Evolutionary conservation across 2,888 invertebrate species (phyloP).

Genomic region (Seira sanloemensis): DNA sequence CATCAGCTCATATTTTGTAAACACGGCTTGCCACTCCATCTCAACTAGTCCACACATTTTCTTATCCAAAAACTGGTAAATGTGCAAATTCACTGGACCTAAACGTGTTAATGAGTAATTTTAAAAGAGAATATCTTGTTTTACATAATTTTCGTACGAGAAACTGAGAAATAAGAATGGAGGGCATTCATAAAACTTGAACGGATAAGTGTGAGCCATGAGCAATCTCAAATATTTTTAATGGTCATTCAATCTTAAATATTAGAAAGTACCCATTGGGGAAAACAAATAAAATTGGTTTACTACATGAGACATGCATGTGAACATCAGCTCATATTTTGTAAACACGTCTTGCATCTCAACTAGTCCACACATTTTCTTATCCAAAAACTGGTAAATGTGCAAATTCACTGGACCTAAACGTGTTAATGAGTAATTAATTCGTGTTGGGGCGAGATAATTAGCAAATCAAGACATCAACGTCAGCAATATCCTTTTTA

Average conservation of each 20-base stretch:
- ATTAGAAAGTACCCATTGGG: neutral
- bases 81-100: neutral
- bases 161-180: neutral
- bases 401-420: slow-evolving; percentile 14
- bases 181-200: neutral
- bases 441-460: no score
- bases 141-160: no score
- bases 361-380: slow-evolving; percentile 17
- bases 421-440: slow-evolving; percentile 25
- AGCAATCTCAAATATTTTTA: neutral
- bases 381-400: neutral
- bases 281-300: neutral
- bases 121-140: no score
- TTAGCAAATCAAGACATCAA: no score
- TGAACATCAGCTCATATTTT: neutral
- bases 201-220: no score
- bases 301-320: slow-evolving; percentile 9
- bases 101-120: neutral
- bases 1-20: neutral
- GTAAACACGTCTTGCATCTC: slow-evolving; percentile 5
- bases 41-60: neutral
- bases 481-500: neutral
- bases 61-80: neutral
- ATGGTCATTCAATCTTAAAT: neutral
- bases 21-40: neutral